A percentile compares a stretch with the other conserved stretches of the same genome.
Evolutionary conservation across 2,888 invertebrate species (phyloP).

Genomic region (Acleris cristana): DNA sequence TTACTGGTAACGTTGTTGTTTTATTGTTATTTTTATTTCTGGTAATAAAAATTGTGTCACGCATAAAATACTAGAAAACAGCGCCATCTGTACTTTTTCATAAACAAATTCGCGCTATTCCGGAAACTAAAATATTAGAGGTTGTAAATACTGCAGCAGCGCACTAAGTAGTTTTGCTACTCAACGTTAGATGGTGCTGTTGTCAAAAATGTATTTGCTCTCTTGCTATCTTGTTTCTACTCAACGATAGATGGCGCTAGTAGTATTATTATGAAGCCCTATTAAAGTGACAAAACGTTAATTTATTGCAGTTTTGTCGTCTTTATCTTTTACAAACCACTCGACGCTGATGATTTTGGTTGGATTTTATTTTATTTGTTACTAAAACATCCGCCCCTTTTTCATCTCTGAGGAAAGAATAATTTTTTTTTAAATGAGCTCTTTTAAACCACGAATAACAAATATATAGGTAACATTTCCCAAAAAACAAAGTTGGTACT

Average conservation of each 20-base stretch:
- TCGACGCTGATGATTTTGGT: too few relatives aligned
- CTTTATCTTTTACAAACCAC: too few relatives aligned
- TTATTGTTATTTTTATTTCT: constrained; percentile 35
- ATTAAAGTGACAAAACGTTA: neutral
- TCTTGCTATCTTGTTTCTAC: neutral
- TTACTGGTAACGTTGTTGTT: constrained; percentile 44
- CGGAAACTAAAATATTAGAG: neutral
- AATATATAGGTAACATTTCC: too few relatives aligned
- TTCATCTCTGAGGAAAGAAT: too few relatives aligned
- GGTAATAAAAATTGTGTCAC: neutral
- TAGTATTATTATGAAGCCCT: neutral
- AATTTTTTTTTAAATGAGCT: too few relatives aligned
- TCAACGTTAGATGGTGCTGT: constrained; percentile 4
- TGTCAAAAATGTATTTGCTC: neutral
- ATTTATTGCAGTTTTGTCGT: neutral
- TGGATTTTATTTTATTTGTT: too few relatives aligned
- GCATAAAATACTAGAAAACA: neutral
- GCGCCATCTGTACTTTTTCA: constrained; percentile 11
- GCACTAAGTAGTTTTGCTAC: neutral
- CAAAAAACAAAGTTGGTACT: too few relatives aligned
- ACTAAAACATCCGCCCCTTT: too few relatives aligned
- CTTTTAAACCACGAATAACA: too few relatives aligned
- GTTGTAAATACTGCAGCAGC: neutral
- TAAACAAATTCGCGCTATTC: neutral
- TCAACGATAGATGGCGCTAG: constrained; percentile 19